These are phyloP conservation scores for Bolinopsis microptera DNA, from an alignment of 37 sponge, comb jelly and placozoan species.

Conservation along the genomic window DNA sequence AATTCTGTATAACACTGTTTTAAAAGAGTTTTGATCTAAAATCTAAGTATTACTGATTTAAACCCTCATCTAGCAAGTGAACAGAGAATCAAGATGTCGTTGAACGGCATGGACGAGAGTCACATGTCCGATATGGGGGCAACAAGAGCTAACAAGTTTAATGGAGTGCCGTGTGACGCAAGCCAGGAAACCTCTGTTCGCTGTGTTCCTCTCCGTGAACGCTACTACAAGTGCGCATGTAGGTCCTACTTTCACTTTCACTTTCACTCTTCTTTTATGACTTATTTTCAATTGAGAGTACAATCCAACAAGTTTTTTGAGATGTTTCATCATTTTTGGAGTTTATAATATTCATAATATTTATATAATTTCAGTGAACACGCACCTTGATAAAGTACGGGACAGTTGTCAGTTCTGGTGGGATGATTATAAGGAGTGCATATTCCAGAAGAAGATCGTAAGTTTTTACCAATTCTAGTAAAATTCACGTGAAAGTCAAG, in stretches of 20 bases:
- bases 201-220: slow-evolving; percentile 6
- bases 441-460: slow-evolving; percentile 5
- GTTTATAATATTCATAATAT: neutral
- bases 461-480: too few relatives aligned
- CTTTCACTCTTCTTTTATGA: too few relatives aligned
- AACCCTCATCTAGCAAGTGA: too few relatives aligned
- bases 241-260: neutral
- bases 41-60: neutral
- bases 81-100: too few relatives aligned
- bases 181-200: neutral
- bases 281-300: neutral
- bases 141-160: neutral
- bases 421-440: slow-evolving; percentile 46
- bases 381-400: slow-evolving; percentile 6
- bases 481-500: too few relatives aligned
- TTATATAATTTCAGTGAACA: slow-evolving; percentile 37
- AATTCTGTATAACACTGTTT: neutral
- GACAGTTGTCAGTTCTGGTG: slow-evolving; percentile 56
- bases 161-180: neutral
- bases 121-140: neutral
- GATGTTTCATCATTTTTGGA: neutral
- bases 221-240: slow-evolving; percentile 11
- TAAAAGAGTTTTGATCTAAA: neutral
- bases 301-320: too few relatives aligned
- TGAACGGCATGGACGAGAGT: too few relatives aligned